A percentile compares a stretch with the other conserved stretches of the same genome.
Conservation (phyloP, 2,797 vertebrate species). For the Pelochelys cantorii region DNA sequence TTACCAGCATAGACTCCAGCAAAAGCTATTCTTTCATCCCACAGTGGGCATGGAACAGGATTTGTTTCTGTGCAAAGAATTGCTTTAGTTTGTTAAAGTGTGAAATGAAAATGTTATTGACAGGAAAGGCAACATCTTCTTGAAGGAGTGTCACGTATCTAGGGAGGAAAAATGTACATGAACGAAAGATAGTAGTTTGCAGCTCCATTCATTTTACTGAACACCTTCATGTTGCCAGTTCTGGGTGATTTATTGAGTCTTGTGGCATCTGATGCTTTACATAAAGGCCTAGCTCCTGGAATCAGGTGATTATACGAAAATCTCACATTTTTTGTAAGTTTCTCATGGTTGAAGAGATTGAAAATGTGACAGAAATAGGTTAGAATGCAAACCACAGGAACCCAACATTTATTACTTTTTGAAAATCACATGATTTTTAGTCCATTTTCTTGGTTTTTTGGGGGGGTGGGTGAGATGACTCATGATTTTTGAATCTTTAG, state of each 20-base stretch:
- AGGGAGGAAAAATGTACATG: neutral
- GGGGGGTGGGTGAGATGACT: neutral
- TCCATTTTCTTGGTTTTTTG: neutral
- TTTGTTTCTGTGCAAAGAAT: neutral
- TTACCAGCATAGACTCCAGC: neutral
- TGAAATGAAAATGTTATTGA: neutral
- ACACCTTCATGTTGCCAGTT: neutral
- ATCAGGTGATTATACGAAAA: neutral
- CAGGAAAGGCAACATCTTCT: neutral
- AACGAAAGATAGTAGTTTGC: neutral
- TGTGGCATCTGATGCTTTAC: neutral
- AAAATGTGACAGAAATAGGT: neutral
- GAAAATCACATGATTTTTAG: neutral
- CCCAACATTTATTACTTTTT: neutral
- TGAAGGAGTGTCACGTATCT: neutral
- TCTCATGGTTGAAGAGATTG: neutral
- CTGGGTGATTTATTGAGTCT: neutral
- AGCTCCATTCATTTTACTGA: neutral
- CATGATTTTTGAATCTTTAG: neutral
- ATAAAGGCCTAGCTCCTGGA: neutral
- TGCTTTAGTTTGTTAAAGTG: neutral
- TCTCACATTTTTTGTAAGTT: neutral
- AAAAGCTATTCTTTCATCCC: neutral
- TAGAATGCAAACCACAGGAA: neutral
- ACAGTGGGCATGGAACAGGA: neutral